phyloP scores from a whole-genome alignment of 53 echinoderm and acorn worm genomes.

The Luidia sarsii region DNA sequence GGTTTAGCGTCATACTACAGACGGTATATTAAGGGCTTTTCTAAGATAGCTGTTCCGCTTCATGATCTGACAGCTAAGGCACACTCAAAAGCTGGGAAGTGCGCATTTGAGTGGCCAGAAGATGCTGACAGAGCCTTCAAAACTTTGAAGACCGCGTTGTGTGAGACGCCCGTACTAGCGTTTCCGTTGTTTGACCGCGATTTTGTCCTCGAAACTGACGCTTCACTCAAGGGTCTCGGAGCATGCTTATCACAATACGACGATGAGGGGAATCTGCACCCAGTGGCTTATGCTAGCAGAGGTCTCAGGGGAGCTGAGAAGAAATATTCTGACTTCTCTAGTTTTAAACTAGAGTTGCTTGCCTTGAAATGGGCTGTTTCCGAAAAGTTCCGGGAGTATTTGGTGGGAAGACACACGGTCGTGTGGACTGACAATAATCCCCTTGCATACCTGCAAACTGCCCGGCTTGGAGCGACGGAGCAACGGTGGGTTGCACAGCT shows the following conservation, averaged over 20 bases:
- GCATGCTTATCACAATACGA: background rate
- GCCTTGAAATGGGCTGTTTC: conserved; percentile 45
- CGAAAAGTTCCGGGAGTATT: conserved; percentile 21
- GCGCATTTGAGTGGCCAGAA: background rate
- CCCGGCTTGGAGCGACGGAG: conserved; percentile 57
- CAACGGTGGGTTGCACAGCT: conserved; percentile 64
- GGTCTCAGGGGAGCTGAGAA: background rate
- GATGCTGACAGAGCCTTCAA: background rate
- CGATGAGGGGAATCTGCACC: background rate
- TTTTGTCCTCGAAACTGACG: background rate
- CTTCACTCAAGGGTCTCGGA: background rate
- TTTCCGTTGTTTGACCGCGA: background rate
- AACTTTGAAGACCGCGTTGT: background rate
- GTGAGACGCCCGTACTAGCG: background rate
- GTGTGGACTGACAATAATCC: conserved; percentile 54
- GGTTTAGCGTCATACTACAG: background rate
- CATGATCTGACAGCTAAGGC: background rate
- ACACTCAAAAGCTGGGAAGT: background rate
- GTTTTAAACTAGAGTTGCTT: conserved; percentile 21
- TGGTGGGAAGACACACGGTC: background rate
- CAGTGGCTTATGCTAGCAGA: background rate
- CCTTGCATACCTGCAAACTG: conserved; percentile 2
- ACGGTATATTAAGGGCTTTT: background rate
- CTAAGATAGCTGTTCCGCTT: background rate
- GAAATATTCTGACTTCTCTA: background rate